A percentile compares a stretch with the other conserved stretches of the same genome.
Conservation (phyloP, 1,140 invertebrate genomes). For the Sarcophaga bullata region DNA sequence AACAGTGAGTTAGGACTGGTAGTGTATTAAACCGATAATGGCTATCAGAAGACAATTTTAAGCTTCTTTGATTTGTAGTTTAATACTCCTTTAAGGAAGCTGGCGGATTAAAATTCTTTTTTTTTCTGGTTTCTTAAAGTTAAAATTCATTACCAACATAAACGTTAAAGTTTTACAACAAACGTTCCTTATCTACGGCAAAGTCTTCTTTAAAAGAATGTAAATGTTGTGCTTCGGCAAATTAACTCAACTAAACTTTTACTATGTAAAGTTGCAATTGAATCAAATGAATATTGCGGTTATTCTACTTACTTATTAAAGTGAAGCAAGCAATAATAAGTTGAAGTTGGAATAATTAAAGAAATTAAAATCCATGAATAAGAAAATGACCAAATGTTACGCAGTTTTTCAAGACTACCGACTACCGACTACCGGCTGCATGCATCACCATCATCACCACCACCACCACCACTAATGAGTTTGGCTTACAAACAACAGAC, state of each 20-base stretch:
- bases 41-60: no score
- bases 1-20: no score
- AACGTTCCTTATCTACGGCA: neutral
- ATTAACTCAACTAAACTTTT: neutral
- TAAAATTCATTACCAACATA: no score
- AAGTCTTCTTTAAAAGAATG: neutral
- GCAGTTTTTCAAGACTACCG: neutral
- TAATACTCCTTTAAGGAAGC: no score
- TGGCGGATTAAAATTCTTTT: no score
- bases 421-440: no score
- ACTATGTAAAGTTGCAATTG: neutral
- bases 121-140: no score
- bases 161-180: neutral
- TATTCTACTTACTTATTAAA: neutral
- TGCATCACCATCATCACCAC: no score
- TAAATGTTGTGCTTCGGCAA: neutral
- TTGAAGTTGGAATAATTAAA: slow-evolving; percentile 28
- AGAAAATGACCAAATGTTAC: slow-evolving; percentile 28
- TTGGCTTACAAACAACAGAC: slow-evolving; percentile 20
- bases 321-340: neutral
- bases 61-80: no score
- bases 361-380: slow-evolving; percentile 35
- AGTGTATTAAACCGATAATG: no score
- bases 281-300: slow-evolving; percentile 14
- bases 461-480: slow-evolving; percentile 32